Base-by-base conservation (phyloP, 2,888 invertebrate species). In the Brassicogethes aeneus region DNA sequence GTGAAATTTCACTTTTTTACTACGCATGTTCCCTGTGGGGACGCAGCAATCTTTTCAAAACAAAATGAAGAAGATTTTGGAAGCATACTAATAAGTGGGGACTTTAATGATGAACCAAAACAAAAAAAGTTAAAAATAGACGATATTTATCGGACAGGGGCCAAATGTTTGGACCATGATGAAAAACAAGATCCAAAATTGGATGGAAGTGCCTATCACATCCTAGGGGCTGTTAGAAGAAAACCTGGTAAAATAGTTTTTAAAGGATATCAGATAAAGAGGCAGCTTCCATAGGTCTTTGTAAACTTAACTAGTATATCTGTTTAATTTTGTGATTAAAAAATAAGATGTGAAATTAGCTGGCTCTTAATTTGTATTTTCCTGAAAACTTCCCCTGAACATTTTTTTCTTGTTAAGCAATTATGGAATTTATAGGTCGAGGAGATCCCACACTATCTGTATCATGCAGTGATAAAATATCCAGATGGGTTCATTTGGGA, bases 391-490 rank as follows among this genome's bases (percentile, higher is more conserved):
- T n/a, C n/a, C n/a, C n/a, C n/a, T n/a, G 10, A 23, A 23, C 10
- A 23, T 23, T 23, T 23, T 23, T 23, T 23, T 23, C 23, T 7
- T 23, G 10, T 7, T 7, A 23, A 23, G 10, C 10, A 23, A 23
- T 23, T 5, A 7, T 23, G 32, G 32, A 40, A 40, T 38, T 51
- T 56, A 33, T 46, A 66, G 81, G 80, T 0, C 74, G 92, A 57
- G 95, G 95, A 0, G 85, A 89, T 61, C 80, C 81, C 36, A 94
- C 95, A 0, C 64, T 87, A 32, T 92, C 92, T 7, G 80, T 94
- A 55, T 92, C 92, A 0, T 96, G 95, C 65, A 94, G 92, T 65
- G 95, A 96, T 68, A 96, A 96, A 73, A 70, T 96, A 10, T 80
- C 91, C 2, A 81, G 82, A 55, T 96, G 95, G 95, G 81, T 85